Conservation (phyloP, 2,888 invertebrate species). For the Polyploca ridens region DNA sequence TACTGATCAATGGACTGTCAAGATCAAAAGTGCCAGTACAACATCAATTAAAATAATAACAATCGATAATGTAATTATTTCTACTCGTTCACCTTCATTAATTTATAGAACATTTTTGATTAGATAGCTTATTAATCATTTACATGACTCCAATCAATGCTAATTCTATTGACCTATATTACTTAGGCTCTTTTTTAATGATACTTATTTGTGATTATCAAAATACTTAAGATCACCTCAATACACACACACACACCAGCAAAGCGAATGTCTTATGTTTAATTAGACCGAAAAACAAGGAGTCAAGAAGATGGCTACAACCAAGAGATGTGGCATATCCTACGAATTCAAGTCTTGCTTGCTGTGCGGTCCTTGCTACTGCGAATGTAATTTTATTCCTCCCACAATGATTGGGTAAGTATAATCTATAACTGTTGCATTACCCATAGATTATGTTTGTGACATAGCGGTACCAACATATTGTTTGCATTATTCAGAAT, state of each 20-base stretch:
- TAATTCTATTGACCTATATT: too few species aligned
- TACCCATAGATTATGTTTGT: neutral
- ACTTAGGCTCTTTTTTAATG: too few species aligned
- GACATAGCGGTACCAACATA: neutral
- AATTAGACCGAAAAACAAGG: neutral
- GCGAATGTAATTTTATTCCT: slow-evolving; percentile 47
- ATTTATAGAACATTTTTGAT: too few species aligned
- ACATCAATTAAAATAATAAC: neutral
- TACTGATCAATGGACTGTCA: slow-evolving; percentile 5
- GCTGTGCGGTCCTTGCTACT: slow-evolving; percentile 53
- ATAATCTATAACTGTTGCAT: slow-evolving; percentile 13
- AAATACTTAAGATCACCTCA: neutral
- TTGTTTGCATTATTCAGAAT: slow-evolving; percentile 1
- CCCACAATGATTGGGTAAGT: slow-evolving; percentile 46
- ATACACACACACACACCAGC: neutral
- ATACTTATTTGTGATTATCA: too few species aligned
- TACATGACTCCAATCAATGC: too few species aligned
- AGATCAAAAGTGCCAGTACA: neutral
- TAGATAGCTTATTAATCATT: too few species aligned
- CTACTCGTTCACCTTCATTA: neutral
- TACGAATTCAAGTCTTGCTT: slow-evolving; percentile 9
- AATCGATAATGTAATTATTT: neutral
- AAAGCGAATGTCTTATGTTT: slow-evolving; percentile 1
- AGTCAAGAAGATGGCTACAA: neutral
- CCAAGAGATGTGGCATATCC: neutral